Conservation (phyloP, 2,888 invertebrate genomes). For the Myathropa florea region DNA sequence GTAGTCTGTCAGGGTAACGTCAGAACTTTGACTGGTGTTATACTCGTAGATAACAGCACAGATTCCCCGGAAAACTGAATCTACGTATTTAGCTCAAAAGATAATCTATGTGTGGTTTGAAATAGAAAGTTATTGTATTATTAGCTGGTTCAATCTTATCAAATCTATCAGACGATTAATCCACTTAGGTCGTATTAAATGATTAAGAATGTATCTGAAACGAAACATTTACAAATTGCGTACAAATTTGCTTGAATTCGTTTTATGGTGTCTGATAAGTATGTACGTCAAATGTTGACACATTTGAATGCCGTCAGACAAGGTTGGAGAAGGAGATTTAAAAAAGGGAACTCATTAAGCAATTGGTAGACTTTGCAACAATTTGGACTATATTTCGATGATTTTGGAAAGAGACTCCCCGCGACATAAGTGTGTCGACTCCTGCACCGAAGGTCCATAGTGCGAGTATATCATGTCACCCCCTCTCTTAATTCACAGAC, state of each 20-base stretch:
- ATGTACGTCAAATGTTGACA: background rate
- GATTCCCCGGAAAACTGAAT: background rate
- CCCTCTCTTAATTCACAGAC: too few relatives aligned
- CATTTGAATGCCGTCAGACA: background rate
- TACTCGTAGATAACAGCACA: background rate
- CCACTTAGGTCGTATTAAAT: background rate
- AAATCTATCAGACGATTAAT: background rate
- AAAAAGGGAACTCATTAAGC: background rate
- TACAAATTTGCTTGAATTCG: background rate
- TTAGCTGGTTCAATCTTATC: background rate
- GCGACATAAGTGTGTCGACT: too few relatives aligned
- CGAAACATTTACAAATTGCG: background rate
- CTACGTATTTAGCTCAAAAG: too few relatives aligned
- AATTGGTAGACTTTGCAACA: background rate
- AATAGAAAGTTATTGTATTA: background rate
- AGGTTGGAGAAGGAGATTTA: background rate
- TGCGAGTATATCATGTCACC: too few relatives aligned
- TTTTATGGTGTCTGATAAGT: background rate
- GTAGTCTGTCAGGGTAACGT: background rate
- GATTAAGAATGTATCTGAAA: too few relatives aligned
- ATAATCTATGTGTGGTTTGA: background rate
- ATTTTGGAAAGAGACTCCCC: too few relatives aligned
- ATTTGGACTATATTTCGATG: background rate
- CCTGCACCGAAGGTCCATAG: too few relatives aligned
- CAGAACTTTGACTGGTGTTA: background rate